phyloP scores from a whole-genome alignment of 2,888 invertebrate species.

The Diachrysia chrysitis region DNA sequence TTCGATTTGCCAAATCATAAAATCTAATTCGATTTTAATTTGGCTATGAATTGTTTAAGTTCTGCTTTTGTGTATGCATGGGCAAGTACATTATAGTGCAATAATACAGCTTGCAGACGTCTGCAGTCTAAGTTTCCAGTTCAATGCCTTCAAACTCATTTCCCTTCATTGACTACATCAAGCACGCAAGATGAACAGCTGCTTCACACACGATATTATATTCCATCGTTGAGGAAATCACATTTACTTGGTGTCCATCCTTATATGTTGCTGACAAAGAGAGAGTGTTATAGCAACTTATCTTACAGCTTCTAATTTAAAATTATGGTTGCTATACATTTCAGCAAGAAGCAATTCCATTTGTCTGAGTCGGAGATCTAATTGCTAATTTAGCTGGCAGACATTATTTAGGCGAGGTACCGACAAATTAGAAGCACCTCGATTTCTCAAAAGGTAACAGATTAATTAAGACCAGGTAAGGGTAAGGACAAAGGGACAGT shows the following conservation, averaged over 20 bases:
- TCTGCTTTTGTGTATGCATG: not conserved
- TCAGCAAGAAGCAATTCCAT: conserved; percentile 52
- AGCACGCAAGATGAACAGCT: conserved; percentile 13
- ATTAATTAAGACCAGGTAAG: not conserved
- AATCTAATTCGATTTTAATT: not conserved
- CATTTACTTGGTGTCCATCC: not conserved
- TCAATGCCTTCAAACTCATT: conserved; percentile 21
- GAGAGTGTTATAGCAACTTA: conserved; percentile 13
- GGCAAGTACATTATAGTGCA: conserved; percentile 7
- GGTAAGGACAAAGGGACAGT: not conserved
- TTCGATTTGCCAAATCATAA: not conserved
- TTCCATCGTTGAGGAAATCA: not conserved
- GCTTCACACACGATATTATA: conserved; percentile 17
- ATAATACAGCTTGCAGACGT: conserved; percentile 20
- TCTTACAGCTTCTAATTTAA: conserved; percentile 49
- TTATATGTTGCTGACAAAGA: conserved; percentile 11
- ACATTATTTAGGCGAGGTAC: conserved; percentile 22
- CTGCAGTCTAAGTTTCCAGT: conserved; percentile 28
- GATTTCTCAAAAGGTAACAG: not conserved
- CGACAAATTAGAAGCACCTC: not conserved
- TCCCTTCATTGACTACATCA: conserved; percentile 10
- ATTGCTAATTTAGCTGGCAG: conserved; percentile 39
- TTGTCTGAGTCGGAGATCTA: conserved; percentile 35
- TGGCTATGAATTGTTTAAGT: not conserved
- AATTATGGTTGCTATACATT: conserved; percentile 58